phyloP scores from a whole-genome alignment of 2,113 vertebrate species.

The Tylochromis polylepis region DNA sequence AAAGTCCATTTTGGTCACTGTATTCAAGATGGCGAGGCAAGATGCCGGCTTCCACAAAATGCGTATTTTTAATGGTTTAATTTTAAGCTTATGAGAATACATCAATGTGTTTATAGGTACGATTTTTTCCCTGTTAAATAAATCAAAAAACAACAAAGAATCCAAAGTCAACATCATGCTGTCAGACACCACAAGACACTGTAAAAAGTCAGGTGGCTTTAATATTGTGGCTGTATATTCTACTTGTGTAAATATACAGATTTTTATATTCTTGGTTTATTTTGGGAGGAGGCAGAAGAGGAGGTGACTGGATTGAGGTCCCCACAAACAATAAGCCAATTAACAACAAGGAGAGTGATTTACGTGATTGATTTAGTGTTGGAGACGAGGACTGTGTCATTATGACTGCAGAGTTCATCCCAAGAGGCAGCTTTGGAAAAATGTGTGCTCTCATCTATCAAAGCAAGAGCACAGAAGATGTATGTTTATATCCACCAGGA shows the following conservation, averaged over 20 bases:
- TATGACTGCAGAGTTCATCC: neutral
- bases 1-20: neutral
- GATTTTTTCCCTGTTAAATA: too few species aligned
- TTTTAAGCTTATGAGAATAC: too few species aligned
- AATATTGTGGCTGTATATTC: neutral
- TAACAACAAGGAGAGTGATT: neutral
- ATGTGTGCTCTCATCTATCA: neutral
- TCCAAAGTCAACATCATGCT: neutral
- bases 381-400: neutral
- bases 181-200: neutral
- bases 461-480: neutral
- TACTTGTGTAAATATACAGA: rapidly evolving
- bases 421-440: neutral
- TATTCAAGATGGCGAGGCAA: neutral
- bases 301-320: neutral
- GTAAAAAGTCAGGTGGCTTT: neutral
- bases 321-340: neutral
- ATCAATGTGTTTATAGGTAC: too few species aligned
- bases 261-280: neutral
- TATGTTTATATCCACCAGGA: neutral
- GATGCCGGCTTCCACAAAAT: neutral
- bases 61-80: neutral
- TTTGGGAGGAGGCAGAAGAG: neutral
- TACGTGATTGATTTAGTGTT: neutral
- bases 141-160: neutral